phyloP scores from a whole-genome alignment of 2,113 vertebrate species.

The Ctenomys sociabilis region DNA sequence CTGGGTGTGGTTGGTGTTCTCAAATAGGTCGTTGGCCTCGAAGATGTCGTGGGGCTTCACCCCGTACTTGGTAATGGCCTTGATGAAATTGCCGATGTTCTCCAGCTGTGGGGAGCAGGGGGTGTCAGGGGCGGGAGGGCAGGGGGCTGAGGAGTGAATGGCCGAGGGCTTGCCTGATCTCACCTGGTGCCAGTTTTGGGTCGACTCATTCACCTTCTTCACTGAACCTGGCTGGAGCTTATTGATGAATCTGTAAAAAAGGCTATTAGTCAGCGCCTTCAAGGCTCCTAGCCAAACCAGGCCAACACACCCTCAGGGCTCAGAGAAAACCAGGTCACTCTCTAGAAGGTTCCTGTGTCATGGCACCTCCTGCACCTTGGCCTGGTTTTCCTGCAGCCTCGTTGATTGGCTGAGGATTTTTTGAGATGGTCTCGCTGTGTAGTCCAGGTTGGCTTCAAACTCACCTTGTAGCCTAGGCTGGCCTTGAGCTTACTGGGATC shows the following conservation, averaged over 20 bases:
- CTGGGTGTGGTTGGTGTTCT: conserved; percentile 96
- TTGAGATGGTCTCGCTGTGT: not conserved
- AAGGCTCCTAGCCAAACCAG: not conserved
- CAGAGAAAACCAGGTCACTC: not conserved
- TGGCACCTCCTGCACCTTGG: not conserved
- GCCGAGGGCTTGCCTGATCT: not conserved
- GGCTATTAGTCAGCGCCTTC: not conserved
- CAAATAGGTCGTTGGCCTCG: conserved; percentile 97
- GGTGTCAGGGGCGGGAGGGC: not conserved
- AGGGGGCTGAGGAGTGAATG: fast-evolving
- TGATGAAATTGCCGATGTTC: conserved; percentile 96
- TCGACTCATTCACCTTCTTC: conserved; percentile 92
- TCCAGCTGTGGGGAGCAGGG: conserved; percentile 88
- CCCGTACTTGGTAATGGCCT: conserved; percentile 93
- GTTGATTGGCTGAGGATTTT: not conserved
- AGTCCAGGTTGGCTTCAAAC: not conserved
- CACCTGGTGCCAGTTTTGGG: conserved; percentile 98
- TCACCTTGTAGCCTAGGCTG: not conserved
- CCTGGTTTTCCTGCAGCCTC: not conserved
- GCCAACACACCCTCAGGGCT: fast-evolving
- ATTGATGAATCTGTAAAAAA: conserved; percentile 91
- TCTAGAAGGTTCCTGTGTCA: not conserved
- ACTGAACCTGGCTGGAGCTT: conserved; percentile 94
- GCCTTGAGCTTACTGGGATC: not conserved
- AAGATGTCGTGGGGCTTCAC: conserved; percentile 94